Conservation (phyloP, 2,888 invertebrate species). For the Cantharis flavilabris region DNA sequence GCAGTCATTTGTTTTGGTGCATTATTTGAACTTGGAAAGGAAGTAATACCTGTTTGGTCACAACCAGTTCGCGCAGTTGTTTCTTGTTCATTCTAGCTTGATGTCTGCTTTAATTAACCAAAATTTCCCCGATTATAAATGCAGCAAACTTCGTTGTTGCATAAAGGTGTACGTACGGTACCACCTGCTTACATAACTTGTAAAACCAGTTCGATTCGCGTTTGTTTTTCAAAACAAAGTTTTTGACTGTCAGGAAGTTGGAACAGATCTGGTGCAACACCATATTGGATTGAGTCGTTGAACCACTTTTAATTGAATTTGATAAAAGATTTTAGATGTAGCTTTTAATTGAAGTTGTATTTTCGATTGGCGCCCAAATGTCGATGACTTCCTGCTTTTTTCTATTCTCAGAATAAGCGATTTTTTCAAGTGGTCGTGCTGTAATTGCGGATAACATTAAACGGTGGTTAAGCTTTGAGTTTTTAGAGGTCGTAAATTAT, state of each 20-base stretch:
- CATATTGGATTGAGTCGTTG: not conserved
- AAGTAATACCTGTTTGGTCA: constrained; percentile 3
- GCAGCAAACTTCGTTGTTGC: not conserved
- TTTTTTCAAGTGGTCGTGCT: not conserved
- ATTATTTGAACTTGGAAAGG: not conserved
- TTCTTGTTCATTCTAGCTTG: not conserved
- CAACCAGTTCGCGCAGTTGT: not conserved
- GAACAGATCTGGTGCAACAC: not conserved
- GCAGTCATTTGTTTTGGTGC: not conserved
- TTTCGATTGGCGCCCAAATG: constrained; percentile 12
- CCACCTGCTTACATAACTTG: not conserved
- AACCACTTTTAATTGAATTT: not conserved
- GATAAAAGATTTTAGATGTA: not conserved
- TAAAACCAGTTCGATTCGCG: not conserved
- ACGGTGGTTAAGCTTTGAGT: not conserved
- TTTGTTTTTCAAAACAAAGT: not conserved
- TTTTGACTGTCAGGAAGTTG: not conserved
- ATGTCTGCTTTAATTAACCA: constrained; percentile 11
- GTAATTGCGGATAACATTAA: constrained; percentile 2
- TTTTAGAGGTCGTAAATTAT: not conserved
- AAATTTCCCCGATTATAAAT: not conserved
- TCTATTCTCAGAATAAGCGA: constrained; percentile 2
- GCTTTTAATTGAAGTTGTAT: constrained; percentile 1
- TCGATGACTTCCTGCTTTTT: constrained; percentile 13
- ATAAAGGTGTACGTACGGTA: not conserved